Evolutionary conservation across 1,140 invertebrate species (phyloP).

Genomic region (Dufourea novaeangliae): DNA sequence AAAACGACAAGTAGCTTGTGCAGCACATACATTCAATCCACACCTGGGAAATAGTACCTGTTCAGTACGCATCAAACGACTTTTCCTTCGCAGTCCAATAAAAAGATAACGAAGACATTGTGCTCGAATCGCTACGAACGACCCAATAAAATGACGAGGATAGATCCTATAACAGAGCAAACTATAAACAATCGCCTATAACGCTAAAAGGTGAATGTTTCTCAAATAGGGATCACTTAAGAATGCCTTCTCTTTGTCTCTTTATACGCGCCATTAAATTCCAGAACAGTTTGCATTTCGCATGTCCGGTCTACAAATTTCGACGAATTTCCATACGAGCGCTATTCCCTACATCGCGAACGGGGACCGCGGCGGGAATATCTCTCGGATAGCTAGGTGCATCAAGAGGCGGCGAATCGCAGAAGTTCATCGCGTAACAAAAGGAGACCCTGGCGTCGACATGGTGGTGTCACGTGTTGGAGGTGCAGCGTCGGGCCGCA

Average conservation of each 20-base stretch:
- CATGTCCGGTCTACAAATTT: not conserved
- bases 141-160: no score
- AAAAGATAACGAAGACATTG: no score
- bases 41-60: no score
- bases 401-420: not conserved
- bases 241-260: not conserved
- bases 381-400: not conserved
- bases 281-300: not conserved
- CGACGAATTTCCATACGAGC: not conserved
- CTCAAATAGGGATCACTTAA: not conserved
- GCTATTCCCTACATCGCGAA: not conserved
- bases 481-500: conserved; percentile 46
- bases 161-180: no score
- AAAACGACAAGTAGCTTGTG: no score
- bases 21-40: no score
- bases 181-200: no score
- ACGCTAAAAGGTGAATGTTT: no score
- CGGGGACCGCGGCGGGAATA: not conserved
- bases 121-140: no score
- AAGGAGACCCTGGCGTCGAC: conserved; percentile 32
- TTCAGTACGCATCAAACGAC: no score
- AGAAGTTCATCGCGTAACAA: conserved; percentile 11
- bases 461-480: conserved; percentile 50
- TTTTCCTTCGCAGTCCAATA: no score
- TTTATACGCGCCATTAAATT: not conserved